A percentile compares a stretch with the other conserved stretches of the same genome.
Conservation (phyloP, 1,140 invertebrate species). For the Hirudo medicinalis region DNA sequence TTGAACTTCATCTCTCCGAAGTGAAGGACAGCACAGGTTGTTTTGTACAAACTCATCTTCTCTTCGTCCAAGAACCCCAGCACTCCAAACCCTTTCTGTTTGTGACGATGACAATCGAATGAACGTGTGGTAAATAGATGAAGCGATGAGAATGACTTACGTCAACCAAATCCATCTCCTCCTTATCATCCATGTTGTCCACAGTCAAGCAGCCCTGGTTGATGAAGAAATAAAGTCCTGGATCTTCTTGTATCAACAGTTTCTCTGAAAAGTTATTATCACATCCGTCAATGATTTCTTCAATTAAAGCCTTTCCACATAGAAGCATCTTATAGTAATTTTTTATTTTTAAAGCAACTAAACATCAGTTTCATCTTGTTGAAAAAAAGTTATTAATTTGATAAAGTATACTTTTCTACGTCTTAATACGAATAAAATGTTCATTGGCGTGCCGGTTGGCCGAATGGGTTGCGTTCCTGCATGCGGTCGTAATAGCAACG, state of each 20-base stretch:
- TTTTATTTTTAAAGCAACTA: too few relatives aligned
- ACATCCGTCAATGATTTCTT: neutral
- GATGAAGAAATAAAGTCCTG: conserved; percentile 15
- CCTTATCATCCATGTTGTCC: conserved; percentile 20
- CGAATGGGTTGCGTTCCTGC: too few relatives aligned
- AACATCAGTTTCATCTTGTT: too few relatives aligned
- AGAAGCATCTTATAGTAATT: too few relatives aligned
- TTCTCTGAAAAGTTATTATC: conserved; percentile 14
- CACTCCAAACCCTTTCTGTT: conserved; percentile 85
- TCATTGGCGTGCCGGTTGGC: too few relatives aligned
- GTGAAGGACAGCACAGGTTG: conserved; percentile 92
- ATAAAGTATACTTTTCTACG: too few relatives aligned
- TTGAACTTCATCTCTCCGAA: conserved; percentile 99
- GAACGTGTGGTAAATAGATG: too few relatives aligned
- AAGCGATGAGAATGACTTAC: conserved; percentile 29
- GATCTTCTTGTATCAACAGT: conserved; percentile 13
- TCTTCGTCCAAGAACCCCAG: conserved; percentile 91
- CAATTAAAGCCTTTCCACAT: too few relatives aligned
- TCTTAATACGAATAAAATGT: too few relatives aligned
- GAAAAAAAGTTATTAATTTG: too few relatives aligned
- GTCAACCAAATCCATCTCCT: conserved; percentile 17
- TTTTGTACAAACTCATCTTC: conserved; percentile 90
- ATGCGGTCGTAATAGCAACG: too few relatives aligned
- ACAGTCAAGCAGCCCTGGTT: conserved; percentile 18
- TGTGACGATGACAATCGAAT: conserved; percentile 14